Evolutionary conservation across 2,888 invertebrate genomes (phyloP).

Genomic region (Hofmannophila pseudospretella): DNA sequence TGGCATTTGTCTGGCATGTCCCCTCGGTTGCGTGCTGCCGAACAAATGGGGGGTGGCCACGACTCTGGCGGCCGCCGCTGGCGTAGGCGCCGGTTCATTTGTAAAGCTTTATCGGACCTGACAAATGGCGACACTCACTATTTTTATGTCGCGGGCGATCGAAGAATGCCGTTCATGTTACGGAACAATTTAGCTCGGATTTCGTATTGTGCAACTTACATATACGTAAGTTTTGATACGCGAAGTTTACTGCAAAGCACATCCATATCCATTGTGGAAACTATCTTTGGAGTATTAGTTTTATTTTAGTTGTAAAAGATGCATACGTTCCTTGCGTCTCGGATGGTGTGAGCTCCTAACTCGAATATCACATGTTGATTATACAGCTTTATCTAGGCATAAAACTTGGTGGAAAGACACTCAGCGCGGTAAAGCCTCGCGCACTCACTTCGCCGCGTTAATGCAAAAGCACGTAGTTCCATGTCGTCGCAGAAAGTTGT

Average conservation of each 20-base stretch:
- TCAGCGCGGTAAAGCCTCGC: conserved; percentile 56
- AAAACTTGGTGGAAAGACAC: conserved; percentile 66
- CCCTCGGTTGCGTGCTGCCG: conserved; percentile 55
- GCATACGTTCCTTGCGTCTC: conserved; percentile 15
- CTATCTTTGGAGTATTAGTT: conserved; percentile 13
- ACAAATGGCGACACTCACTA: conserved; percentile 61
- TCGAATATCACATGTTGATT: conserved; percentile 59
- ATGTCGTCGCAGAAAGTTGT: conserved; percentile 71
- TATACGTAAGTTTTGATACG: conserved; percentile 15
- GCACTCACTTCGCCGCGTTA: conserved; percentile 61
- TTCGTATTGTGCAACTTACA: conserved; percentile 23
- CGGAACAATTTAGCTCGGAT: conserved; percentile 25
- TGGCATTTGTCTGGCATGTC: conserved; percentile 51
- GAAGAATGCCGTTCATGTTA: conserved; percentile 39
- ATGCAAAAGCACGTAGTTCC: conserved; percentile 74
- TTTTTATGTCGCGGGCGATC: conserved; percentile 59
- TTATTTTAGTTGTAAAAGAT: conserved; percentile 17
- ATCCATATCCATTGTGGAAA: conserved; percentile 6
- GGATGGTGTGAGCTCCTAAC: conserved; percentile 27
- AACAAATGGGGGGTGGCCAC: conserved; percentile 56
- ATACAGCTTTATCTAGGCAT: conserved; percentile 62
- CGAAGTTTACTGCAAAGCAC: conserved; percentile 9
- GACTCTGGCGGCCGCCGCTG: conserved; percentile 40
- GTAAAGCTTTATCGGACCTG: conserved; percentile 67
- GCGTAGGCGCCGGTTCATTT: conserved; percentile 63